Conservation (phyloP, 2,797 vertebrate genomes). For the Luscinia megarhynchos region DNA sequence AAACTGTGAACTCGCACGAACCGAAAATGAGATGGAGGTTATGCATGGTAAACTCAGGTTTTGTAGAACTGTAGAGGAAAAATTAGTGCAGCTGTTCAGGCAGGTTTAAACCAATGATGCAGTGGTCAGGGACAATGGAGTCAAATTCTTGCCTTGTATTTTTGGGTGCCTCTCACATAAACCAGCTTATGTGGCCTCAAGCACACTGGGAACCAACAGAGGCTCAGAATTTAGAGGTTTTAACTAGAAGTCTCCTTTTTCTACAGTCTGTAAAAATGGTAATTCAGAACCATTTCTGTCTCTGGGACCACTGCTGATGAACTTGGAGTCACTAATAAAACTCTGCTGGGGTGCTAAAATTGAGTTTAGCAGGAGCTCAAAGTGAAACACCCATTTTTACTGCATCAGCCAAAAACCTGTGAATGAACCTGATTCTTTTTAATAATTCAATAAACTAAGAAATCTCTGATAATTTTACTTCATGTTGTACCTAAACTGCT, state of each 20-base stretch:
- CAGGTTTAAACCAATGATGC: not conserved
- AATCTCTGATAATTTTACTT: not conserved
- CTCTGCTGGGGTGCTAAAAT: not conserved
- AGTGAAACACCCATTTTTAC: not conserved
- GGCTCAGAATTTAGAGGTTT: not conserved
- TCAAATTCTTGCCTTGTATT: not conserved
- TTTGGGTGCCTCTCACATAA: not conserved
- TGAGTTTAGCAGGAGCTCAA: not conserved
- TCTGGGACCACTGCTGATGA: not conserved
- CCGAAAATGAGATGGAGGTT: not conserved
- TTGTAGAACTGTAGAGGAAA: not conserved
- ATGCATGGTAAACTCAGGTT: not conserved
- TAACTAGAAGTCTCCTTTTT: not conserved
- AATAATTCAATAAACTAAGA: not conserved
- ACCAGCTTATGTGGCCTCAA: not conserved
- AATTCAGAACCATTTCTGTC: not conserved
- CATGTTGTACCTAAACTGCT: not conserved
- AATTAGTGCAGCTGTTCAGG: accelerated
- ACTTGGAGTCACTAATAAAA: not conserved
- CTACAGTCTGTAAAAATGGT: not conserved
- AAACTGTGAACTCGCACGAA: not conserved
- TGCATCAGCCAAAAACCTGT: not conserved
- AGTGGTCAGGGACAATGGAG: not conserved
- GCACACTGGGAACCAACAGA: not conserved
- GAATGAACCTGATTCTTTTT: not conserved